A percentile compares a stretch with the other conserved stretches of the same genome.
These are phyloP conservation scores for Python bivittatus DNA, from an alignment of 2,113 vertebrate species.

Conservation along the genomic window DNA sequence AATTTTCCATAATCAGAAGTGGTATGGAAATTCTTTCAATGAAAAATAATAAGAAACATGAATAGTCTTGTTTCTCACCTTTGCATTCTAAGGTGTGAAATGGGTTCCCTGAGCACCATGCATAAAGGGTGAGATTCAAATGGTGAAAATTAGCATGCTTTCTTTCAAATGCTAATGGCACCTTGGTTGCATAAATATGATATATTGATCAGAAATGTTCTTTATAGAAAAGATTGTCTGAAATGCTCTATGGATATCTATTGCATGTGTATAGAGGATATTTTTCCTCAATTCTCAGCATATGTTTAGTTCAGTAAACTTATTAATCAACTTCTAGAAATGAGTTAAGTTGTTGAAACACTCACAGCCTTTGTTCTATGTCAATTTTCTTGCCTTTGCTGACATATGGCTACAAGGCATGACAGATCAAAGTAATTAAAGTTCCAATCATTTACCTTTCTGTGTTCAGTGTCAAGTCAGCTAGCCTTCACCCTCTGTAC, in stretches of 20 bases:
- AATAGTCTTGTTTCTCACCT: not conserved
- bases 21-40: not conserved
- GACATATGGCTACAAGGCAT: constrained; percentile 89
- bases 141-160: not conserved
- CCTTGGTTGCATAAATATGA: not conserved
- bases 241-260: not conserved
- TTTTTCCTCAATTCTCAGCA: constrained; percentile 53
- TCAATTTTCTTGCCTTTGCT: constrained; percentile 86
- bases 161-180: not conserved
- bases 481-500: constrained; percentile 74
- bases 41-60: not conserved
- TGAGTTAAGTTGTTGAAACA: constrained; percentile 83
- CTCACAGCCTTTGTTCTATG: constrained; percentile 83
- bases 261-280: constrained; percentile 38
- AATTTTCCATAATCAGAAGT: not conserved
- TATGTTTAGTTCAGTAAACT: constrained; percentile 72
- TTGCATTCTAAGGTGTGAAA: not conserved
- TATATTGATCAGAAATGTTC: not conserved
- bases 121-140: not conserved
- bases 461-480: constrained; percentile 84
- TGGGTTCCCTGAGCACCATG: not conserved
- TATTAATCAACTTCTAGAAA: constrained; percentile 86
- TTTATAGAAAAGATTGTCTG: not conserved
- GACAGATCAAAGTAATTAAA: constrained; percentile 97
- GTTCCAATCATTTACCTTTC: constrained; percentile 95